A percentile compares a stretch with the other conserved stretches of the same genome.
Conservation (phyloP, 2,797 vertebrate genomes). For the Hafferia zeledoni region DNA sequence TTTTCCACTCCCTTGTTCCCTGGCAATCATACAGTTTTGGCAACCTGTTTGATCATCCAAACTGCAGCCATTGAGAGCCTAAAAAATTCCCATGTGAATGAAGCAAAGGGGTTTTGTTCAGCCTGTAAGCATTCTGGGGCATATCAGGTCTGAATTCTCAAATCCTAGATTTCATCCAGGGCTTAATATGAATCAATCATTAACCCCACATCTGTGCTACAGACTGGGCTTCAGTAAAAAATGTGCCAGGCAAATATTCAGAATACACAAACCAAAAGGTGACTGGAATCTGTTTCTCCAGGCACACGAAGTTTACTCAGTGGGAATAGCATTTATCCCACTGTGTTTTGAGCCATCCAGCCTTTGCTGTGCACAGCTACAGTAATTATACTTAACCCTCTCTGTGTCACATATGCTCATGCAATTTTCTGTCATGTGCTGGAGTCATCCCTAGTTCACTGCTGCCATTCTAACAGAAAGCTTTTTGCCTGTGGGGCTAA, state of each 20-base stretch:
- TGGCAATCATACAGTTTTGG: not conserved
- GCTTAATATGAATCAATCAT: not conserved
- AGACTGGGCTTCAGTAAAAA: not conserved
- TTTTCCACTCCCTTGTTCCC: not conserved
- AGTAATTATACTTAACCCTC: not conserved
- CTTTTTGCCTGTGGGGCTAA: not conserved
- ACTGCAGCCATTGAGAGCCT: not conserved
- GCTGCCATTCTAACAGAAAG: not conserved
- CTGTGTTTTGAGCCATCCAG: not conserved
- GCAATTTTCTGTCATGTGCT: not conserved
- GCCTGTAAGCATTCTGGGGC: not conserved
- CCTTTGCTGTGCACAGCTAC: not conserved
- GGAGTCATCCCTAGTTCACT: conserved; percentile 11
- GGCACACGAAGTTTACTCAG: not conserved
- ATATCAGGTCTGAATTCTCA: not conserved
- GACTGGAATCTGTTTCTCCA: not conserved
- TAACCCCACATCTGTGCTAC: not conserved
- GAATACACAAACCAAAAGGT: not conserved
- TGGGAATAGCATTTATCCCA: not conserved
- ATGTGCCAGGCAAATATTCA: not conserved
- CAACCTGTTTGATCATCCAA: not conserved
- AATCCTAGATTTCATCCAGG: not conserved
- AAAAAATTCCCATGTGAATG: not conserved
- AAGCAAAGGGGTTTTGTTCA: not conserved
- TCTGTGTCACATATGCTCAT: not conserved